Evolutionary conservation across 2,113 vertebrate genomes (phyloP), one percentile per base, ranked within the genome.

Genomic region (Chroicocephalus ridibundus): DNA sequence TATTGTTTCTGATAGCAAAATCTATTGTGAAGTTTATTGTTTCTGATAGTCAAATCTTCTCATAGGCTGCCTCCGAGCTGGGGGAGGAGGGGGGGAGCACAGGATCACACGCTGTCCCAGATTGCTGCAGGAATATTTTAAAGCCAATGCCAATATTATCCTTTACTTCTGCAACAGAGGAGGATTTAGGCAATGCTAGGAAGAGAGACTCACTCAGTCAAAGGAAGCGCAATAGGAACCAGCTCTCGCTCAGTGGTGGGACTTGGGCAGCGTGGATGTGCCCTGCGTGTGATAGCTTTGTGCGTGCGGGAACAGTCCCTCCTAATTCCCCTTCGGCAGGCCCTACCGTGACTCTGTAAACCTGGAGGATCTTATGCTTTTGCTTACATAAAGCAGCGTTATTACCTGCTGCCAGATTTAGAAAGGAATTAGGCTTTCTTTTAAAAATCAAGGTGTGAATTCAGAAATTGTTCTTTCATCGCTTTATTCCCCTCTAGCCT

Each of bases 61-160:
- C 65, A 62, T 12, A 57, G 15, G 8, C 38, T 85, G 11, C 24
- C 32, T 61, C 55, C 3, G 9, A 49, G 19, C 1, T 15, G 14
- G 16, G 18, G 1, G 0, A 13, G 21, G 26, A 2, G 9, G 6
- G 14, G 6, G 5, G 57, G 20, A 24, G 2, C 19, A n/a, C 40
- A 75, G 55, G 13, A 40, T 66, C 21, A 32, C 46, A n/a, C 15
- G 11, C 22, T 40, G 12, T 66, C 36, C 42, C 44, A 75, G 29
- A 21, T 6, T 32, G 38, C 38, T 46, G 38, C 4, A 15, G 44
- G 46, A 68, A 24, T 49, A 58, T 75, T 87, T 94, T 51, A 24
- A 44, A 65, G 52, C 18, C 87, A 69, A 78, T 79, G 5, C 11
- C 34, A 76, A 4, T 64, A 29, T 20, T 68, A 44, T 21, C 15